Conservation (phyloP, 2,113 vertebrate species). For the Microcebus lehilahytsara region DNA sequence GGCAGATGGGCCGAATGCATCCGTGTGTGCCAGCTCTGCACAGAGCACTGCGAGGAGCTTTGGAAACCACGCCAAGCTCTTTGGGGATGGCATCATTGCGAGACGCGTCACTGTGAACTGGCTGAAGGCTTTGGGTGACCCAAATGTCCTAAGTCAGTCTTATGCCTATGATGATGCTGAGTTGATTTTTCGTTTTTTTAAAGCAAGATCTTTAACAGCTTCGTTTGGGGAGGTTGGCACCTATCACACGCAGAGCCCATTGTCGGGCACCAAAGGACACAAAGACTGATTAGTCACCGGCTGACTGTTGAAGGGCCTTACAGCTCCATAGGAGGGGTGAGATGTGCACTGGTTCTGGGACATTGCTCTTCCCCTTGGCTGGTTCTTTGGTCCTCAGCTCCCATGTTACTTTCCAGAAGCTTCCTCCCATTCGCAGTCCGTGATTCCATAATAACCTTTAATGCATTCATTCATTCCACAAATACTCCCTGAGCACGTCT, state of each 20-base stretch:
- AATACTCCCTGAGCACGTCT: background rate
- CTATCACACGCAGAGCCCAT: background rate
- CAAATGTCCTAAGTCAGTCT: background rate
- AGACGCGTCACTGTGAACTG: background rate
- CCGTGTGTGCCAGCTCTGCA: background rate
- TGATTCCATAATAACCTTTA: background rate
- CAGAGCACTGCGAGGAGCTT: background rate
- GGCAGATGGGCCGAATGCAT: background rate
- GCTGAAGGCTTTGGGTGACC: background rate
- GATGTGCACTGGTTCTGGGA: accelerated
- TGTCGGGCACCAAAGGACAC: background rate
- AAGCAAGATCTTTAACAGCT: background rate
- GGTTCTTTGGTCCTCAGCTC: background rate
- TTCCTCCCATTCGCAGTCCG: too few relatives aligned
- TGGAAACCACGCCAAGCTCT: background rate
- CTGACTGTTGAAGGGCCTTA: background rate
- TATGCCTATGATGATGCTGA: background rate
- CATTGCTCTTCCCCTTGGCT: background rate
- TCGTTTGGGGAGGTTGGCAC: background rate
- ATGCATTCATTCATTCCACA: too few relatives aligned
- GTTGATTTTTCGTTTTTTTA: background rate
- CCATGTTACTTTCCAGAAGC: background rate
- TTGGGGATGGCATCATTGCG: background rate
- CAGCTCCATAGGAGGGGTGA: background rate
- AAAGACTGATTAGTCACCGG: background rate